Base-by-base conservation (phyloP, 2,797 vertebrate species). In the Sebastes umbrosus region DNA sequence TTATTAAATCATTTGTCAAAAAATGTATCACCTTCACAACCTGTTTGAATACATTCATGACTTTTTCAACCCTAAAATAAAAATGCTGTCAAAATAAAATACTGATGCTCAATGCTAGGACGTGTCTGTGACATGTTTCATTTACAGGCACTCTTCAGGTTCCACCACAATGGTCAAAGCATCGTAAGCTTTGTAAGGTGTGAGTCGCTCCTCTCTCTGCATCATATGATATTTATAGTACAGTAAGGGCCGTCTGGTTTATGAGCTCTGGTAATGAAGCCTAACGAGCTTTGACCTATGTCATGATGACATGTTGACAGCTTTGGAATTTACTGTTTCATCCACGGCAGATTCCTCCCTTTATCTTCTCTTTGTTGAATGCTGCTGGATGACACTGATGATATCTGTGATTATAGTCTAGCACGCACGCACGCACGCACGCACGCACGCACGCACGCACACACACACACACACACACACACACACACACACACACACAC, bases 241-340 rank as follows among this genome's bases (percentile, higher is more conserved):
- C 14, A 46, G 90, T 46, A 27, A 67, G 25, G 8, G 73, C 62
- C 14, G 6, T 77, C 69, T 72, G 75, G 73, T 86, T 72, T 88
- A 86, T 69, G 64, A 85, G 86, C 71, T 54, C 59, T 58, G 73
- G 73, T 91, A 89, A 89, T 87, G 86, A 93, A 83, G 85, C 92
- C 86, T 84, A 87, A 93, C 90, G 85, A 85, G 58, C 78, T 11
- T 50, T 87, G 89, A 90, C 75, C 71, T 80, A 75, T 75, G 76
- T 39, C 64, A 69, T 22, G 87, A 57, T 87, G 87, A 91, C 91
- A 87, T 6, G 36, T 29, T 72, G 69, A 76, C 32, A 25, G 79
- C 69, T 64, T 50, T 68, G 68, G 66, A 83, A 70, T 86, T 74
- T 20, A 74, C 68, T 32, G 46, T 75, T 83, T 80, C 64, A 73